These are phyloP conservation scores for Sylvicola fuscatus DNA, from an alignment of 2,888 invertebrate genomes.

Conservation along the genomic window DNA sequence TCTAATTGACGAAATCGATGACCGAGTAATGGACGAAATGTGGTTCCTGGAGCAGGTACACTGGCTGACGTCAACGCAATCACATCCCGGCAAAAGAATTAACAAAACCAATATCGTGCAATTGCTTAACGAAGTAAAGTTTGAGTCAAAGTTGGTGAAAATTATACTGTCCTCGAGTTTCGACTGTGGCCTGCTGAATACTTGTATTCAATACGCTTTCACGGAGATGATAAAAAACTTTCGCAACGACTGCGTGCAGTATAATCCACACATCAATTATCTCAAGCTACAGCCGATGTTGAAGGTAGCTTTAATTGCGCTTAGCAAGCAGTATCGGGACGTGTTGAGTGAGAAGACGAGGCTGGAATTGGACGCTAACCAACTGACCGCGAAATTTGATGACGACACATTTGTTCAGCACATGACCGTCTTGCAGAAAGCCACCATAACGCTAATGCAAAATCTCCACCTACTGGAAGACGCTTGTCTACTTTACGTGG, in stretches of 20 bases:
- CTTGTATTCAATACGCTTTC: constrained; percentile 30
- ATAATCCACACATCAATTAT: constrained; percentile 24
- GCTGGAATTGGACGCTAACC: not conserved
- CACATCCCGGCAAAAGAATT: constrained; percentile 1
- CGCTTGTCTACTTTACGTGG: constrained; percentile 21
- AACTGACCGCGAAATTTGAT: not conserved
- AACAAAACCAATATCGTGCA: constrained; percentile 3
- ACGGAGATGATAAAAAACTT: constrained; percentile 27
- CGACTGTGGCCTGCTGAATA: constrained; percentile 23
- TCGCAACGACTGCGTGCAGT: constrained; percentile 22
- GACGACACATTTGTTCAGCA: constrained; percentile 3
- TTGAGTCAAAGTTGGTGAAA: constrained; percentile 16
- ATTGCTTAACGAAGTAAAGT: constrained; percentile 16
- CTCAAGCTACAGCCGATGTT: constrained; percentile 22
- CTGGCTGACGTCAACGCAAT: not conserved
- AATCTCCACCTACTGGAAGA: constrained; percentile 17
- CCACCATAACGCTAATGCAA: constrained; percentile 13
- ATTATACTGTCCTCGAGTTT: constrained; percentile 8
- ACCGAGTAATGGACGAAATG: constrained; percentile 19
- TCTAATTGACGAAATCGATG: constrained; percentile 8
- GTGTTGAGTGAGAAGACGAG: not conserved
- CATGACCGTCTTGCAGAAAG: constrained; percentile 5
- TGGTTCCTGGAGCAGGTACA: constrained; percentile 24
- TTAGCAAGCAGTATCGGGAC: not conserved
- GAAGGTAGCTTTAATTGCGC: constrained; percentile 17